Percentiles rank a stretch among this genome's conserved stretches.
Conservation (phyloP, 2,113 vertebrate species). For the Sarotherodon lohbergeri region DNA sequence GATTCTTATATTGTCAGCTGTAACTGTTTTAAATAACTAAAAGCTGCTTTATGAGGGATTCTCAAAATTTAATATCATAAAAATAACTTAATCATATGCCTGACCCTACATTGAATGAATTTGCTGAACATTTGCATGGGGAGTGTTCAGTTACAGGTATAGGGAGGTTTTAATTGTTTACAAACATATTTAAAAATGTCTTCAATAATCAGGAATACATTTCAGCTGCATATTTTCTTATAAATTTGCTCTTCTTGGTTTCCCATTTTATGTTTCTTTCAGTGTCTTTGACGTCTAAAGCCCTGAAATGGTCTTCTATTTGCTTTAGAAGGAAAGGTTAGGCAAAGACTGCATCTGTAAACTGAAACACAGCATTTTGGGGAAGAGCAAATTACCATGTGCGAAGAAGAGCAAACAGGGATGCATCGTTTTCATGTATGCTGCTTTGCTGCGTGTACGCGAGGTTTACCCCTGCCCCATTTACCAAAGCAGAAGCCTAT, state of each 20-base stretch:
- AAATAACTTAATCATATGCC: background rate
- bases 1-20: background rate
- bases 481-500: slow-evolving; percentile 56
- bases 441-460: background rate
- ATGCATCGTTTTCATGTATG: background rate
- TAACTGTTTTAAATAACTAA: background rate
- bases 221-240: background rate
- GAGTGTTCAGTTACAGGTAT: background rate
- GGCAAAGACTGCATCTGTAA: slow-evolving; percentile 4
- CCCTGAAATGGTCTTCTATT: background rate
- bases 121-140: background rate
- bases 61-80: background rate
- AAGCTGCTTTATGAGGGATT: background rate
- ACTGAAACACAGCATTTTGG: slow-evolving; percentile 1
- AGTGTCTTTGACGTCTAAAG: slow-evolving; percentile 7
- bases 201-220: background rate
- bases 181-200: background rate
- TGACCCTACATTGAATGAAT: background rate
- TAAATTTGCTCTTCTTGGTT: background rate
- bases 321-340: slow-evolving; percentile 5
- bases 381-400: background rate
- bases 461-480: slow-evolving; percentile 43
- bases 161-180: background rate
- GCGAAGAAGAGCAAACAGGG: background rate
- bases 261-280: slow-evolving; percentile 1